Evolutionary conservation across 1,140 invertebrate genomes (phyloP), one percentile per base, ranked within the genome.

Genomic region (Ridgeia piscesae): DNA sequence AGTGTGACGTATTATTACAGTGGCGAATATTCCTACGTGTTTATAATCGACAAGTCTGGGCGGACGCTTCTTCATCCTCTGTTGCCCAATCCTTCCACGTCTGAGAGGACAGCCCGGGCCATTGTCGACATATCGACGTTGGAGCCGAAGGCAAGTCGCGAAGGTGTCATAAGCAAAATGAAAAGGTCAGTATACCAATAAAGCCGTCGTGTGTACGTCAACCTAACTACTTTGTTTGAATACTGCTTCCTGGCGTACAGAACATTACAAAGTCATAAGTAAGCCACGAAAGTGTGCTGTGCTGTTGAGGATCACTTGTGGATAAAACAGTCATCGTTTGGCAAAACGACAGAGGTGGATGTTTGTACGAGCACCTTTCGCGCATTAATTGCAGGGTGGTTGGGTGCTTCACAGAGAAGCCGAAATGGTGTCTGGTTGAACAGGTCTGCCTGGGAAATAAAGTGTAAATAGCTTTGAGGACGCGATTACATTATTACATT

Each of bases 41-140:
- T 91, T 91, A 48, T 91, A 35, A 91, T 91, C 34, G 91, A 91
- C 42, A 34, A 33, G 11, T 33, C 48, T 91, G 91, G 91, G 21
- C 35, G 50, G 34, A 33, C 48, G 0, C 50, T 91, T 8, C 34
- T 91, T 35, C 91, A 91, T 33, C 91, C 91, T 27, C 50, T 91
- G n/a, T 33, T 91, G 2, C 91, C 91, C 33, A 58, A 48, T 35
- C 91, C 91, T 0, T 42, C 35, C 2, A 90, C 58, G 17, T 77
- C 34, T 90, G 35, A n/a, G 0, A 42, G 0, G 35, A 90, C 58
- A 14, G 58, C 58, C 58, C 58, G 89, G 0, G 35, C 35, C 21
- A 35, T 90, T 42, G 34, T 90, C 34, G 89, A 90, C 35, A 42
- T 90, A 90, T 34, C 89, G 35, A 42, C 34, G 35, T 42, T 90